Base-by-base conservation (phyloP, 2,113 vertebrate species). In the Ceyx cyanopectus region DNA sequence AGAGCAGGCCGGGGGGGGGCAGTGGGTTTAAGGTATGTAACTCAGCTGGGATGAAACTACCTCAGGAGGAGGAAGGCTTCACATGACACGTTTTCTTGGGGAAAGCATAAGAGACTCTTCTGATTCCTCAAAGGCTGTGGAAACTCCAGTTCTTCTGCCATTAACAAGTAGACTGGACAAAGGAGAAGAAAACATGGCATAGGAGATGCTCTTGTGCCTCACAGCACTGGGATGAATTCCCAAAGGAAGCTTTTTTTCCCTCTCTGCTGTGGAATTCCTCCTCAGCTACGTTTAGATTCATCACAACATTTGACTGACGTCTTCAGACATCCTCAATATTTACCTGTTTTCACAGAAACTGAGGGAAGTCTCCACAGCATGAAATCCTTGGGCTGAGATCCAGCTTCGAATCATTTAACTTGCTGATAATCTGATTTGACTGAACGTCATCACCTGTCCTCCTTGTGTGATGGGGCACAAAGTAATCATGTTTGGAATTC, bases 401-500 rank as follows among this genome's bases (percentile, higher is more conserved):
- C 92, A 94, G 88, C 23, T 60, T 15, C 37, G 92, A 87, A 85
- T 86, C 67, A 40, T 73, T 91, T 76, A 56, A 86, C 83, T 51
- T 67, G 65, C 68, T 22, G 24, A 68, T 90, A 94, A 97, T 94
- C 94, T 7, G 1, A 45, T 92, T 91, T 89, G 24, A 70, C n/a
- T 48, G 75, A 50, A 81, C 89, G 94, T 50, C 93, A 84, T 94
- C 94, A 81, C 88, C 66, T 46, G 11, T 15, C 70, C 81, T 87
- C 78, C 63, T 54, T 21, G 81, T 66, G 76, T 3, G 0, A 30
- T 0, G 1, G 48, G 53, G 61, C 66, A 69, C 57, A 4, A 22
- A 86, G 83, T 40, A 80, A 84, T 63, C 66, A 87, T 0, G 34
- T 48, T 85, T 94, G 95, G 96, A 95, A 95, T 95, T 84, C 40